A percentile compares a stretch with the other conserved stretches of the same genome.
These are phyloP conservation scores for Erebia epiphron DNA, from an alignment of 2,888 invertebrate species.

Conservation along the genomic window DNA sequence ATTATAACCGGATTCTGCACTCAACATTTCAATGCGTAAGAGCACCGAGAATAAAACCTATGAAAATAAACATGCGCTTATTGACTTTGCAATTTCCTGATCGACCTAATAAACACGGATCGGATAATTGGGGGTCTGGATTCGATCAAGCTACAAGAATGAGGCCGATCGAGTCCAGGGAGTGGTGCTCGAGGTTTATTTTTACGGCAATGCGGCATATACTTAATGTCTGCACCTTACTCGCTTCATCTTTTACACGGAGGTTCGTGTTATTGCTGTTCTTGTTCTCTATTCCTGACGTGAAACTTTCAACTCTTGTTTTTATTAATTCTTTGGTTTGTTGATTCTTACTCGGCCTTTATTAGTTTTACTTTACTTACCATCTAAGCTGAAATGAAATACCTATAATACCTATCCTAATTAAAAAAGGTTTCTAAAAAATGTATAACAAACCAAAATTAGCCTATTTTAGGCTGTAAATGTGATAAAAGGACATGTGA, in stretches of 20 bases:
- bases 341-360: not conserved
- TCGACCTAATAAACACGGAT: constrained; percentile 65
- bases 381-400: no score
- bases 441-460: no score
- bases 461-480: no score
- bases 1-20: not conserved
- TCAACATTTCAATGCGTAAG: constrained; percentile 34
- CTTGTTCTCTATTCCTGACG: no score
- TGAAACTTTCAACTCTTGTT: no score
- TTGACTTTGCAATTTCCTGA: constrained; percentile 68
- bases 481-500: not conserved
- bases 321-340: not conserved
- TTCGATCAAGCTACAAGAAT: constrained; percentile 66
- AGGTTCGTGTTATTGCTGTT: no score
- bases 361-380: not conserved
- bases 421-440: no score
- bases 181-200: constrained; percentile 56
- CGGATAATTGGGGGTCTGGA: constrained; percentile 65
- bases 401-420: no score
- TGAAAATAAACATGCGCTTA: constrained; percentile 64
- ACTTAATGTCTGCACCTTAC: constrained; percentile 42
- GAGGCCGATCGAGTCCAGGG: constrained; percentile 51
- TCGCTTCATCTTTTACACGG: not conserved
- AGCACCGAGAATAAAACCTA: constrained; percentile 44
- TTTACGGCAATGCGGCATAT: constrained; percentile 66